Evolutionary conservation across 2,113 vertebrate species (phyloP).

Genomic region (Lanius collurio): DNA sequence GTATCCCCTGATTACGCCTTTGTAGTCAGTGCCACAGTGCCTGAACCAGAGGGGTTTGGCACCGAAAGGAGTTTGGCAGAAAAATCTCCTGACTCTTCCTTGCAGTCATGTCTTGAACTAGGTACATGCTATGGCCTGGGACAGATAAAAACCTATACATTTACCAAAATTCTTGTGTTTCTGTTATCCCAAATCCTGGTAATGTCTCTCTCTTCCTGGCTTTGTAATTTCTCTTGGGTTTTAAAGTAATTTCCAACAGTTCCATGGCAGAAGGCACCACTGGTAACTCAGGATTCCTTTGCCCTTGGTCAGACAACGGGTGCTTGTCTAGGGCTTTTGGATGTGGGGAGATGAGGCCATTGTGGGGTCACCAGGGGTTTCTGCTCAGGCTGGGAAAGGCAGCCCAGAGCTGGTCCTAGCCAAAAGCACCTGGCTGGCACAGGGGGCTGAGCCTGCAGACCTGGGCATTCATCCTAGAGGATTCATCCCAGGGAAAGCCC

Average conservation of each 20-base stretch:
- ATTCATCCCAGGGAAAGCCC: slow-evolving; percentile 40
- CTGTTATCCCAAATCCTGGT: not conserved
- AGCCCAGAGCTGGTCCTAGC: not conserved
- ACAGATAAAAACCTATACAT: not conserved
- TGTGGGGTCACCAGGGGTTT: not conserved
- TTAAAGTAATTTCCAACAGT: not conserved
- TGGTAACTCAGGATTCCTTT: fast-evolving
- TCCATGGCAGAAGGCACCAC: not conserved
- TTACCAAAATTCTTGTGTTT: not conserved
- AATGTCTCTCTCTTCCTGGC: not conserved
- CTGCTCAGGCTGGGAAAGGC: not conserved
- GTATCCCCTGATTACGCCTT: not conserved
- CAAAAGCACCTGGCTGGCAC: not conserved
- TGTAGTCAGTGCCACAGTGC: fast-evolving
- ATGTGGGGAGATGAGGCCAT: not conserved
- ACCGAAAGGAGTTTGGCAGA: not conserved
- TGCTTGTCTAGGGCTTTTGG: not conserved
- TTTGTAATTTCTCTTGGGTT: not conserved
- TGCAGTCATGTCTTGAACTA: not conserved
- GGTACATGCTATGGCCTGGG: not conserved
- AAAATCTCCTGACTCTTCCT: not conserved
- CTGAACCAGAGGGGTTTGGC: not conserved
- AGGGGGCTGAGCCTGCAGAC: not conserved
- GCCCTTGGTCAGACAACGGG: not conserved
- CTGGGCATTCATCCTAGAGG: not conserved